Evolutionary conservation across 2,113 vertebrate genomes (phyloP), one percentile per base, ranked within the genome.

Genomic region (Eidolon helvum): DNA sequence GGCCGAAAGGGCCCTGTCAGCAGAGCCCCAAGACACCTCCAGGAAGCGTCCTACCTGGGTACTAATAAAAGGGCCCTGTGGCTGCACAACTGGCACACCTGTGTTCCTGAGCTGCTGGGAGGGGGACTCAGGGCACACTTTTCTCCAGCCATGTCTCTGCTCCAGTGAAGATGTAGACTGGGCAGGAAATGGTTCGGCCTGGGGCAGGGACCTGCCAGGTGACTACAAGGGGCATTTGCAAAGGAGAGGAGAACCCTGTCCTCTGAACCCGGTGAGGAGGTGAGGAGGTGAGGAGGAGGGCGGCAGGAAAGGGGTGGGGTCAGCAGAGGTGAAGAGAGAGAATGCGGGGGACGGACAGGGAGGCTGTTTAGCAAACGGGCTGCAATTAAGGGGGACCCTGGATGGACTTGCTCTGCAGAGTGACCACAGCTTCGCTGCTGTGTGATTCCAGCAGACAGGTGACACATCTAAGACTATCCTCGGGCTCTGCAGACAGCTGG

Each of bases 401-500:
- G 24, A 9, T 5, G 61, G 16, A 9, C 43, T 10, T 1, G 4
- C 30, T 24, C 10, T 7, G 28, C 79, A 1, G 26, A n/a, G 65
- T n/a, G 28, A 40, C 30, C 48, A 26, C 57, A 33, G 66, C 30
- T 57, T 33, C 22, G 57, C 65, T 57, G 48, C 38, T 33, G 7
- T 3, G 45, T 26, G 43, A 30, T n/a, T 24, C 50, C 19, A 2
- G 55, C 33, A 63, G 19, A 48, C 57, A n/a, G 43, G 6, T 11
- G 22, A 35, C 40, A 18, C 18, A 33, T 21, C 40, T 30, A 12
- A 84, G 5, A 57, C 6, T 12, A n/a, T 50, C 74, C 19, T 24
- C 14, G 1, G 3, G 40, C 40, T 65, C 72, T n/a, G 4, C 4
- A 7, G 72, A 24, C 7, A 5, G 48, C 2, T 0, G 7, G 53